These are phyloP conservation scores for Acromyrmex echinatior DNA, from an alignment of 1,140 invertebrate species.

Conservation along the genomic window DNA sequence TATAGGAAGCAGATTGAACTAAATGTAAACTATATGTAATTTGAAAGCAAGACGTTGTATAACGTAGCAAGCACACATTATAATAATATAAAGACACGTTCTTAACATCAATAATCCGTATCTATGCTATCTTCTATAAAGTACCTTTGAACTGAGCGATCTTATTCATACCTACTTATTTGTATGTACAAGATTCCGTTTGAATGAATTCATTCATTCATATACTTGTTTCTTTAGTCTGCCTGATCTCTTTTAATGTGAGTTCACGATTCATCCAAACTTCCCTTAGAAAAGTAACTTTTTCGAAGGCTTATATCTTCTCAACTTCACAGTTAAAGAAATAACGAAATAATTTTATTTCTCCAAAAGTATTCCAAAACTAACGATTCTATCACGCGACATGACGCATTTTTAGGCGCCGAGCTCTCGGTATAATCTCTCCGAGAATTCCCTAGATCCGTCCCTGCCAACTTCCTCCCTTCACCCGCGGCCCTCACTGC, in stretches of 20 bases:
- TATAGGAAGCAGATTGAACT: background rate
- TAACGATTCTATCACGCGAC: background rate
- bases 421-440: background rate
- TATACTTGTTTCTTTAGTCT: background rate
- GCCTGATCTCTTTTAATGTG: background rate
- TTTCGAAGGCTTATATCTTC: background rate
- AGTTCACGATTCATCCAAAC: background rate
- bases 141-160: background rate
- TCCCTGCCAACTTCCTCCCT: background rate
- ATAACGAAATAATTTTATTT: background rate
- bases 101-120: background rate
- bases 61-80: background rate
- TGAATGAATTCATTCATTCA: conserved; percentile 3
- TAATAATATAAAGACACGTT: background rate
- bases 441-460: conserved; percentile 44
- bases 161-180: background rate
- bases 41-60: background rate
- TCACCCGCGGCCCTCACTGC: background rate
- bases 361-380: background rate
- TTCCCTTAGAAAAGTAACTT: background rate
- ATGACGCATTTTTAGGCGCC: background rate
- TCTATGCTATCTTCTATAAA: background rate
- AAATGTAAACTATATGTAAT: background rate
- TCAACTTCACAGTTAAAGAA: background rate
- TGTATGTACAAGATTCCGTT: conserved; percentile 4